Evolutionary conservation across 2,797 vertebrate species (phyloP).

Genomic region (Platalea minor): DNA sequence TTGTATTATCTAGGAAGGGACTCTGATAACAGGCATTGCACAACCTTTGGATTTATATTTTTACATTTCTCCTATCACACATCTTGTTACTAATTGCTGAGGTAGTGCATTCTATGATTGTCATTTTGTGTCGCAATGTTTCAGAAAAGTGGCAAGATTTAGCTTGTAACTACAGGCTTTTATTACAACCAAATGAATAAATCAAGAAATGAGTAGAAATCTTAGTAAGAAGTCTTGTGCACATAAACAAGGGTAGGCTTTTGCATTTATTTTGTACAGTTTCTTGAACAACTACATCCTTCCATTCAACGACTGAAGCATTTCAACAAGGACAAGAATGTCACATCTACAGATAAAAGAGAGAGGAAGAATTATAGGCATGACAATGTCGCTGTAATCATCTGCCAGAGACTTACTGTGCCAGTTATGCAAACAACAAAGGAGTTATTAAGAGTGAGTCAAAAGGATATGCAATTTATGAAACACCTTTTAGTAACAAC

Average conservation of each 20-base stretch:
- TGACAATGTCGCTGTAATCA: not conserved
- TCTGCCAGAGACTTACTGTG: not conserved
- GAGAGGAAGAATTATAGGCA: not conserved
- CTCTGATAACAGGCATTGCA: not conserved
- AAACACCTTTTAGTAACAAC: not conserved
- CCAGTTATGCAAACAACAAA: not conserved
- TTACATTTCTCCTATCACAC: not conserved
- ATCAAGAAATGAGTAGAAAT: not conserved
- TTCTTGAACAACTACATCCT: not conserved
- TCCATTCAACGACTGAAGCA: not conserved
- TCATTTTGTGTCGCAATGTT: not conserved
- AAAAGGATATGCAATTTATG: not conserved
- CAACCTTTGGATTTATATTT: not conserved
- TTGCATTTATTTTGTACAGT: not conserved
- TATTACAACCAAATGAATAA: not conserved
- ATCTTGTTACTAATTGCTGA: not conserved
- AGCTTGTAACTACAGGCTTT: not conserved
- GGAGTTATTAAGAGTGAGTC: not conserved
- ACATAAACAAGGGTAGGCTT: not conserved
- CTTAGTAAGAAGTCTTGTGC: fast-evolving
- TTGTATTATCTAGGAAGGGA: not conserved
- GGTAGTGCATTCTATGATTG: not conserved
- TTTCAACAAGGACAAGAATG: not conserved
- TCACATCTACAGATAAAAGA: not conserved
- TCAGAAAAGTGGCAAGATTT: not conserved